Base-by-base conservation (phyloP, 2,113 vertebrate species). In the Amblyopsis rosae region DNA sequence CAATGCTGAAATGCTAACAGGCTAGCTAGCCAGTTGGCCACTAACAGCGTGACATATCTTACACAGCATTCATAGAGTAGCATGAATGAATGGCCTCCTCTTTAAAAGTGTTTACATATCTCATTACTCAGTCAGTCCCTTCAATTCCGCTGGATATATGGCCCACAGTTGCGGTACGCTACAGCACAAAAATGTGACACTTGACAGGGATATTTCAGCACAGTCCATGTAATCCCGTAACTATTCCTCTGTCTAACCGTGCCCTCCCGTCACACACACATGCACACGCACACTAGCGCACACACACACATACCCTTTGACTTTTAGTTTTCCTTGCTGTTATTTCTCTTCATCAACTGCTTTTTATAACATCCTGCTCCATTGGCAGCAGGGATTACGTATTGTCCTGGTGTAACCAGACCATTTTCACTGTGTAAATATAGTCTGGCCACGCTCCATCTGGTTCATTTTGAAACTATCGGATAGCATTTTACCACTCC, bases 161-260 rank as follows among this genome's bases (percentile, higher is more conserved):
- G 62, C 7, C 10, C 47, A 51, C 68, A 69, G 64, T 77, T 79
- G 72, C 69, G 69, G n/a, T 55, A 16, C 4, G 62, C 67, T 58
- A 53, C 72, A 74, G 51, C 2, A 9, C 58, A 79, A 55, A 75
- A 81, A 75, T 65, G 69, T 61, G 60, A 65, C 73, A 82, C 84
- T 83, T 82, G 59, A 80, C 70, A 82, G 63, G 65, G 77, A 75
- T 74, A 10, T 62, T 67, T 46, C 41, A 55, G 9, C 17, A 60
- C 79, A 55, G 6, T 32, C 47, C 12, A 13, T 17, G 6, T 13
- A 19, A 50, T 35, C 59, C 16, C 35, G 16, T 46, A 13, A n/a
- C 59, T 61, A 9, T 41, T 33, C 5, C 33, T 60, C 32, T 61
- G 8, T 41, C 16, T 26, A 26, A 26, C 32, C 4, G 9, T 13